These are phyloP conservation scores for Buathra laborator DNA, from an alignment of 2,888 invertebrate species.

Conservation along the genomic window DNA sequence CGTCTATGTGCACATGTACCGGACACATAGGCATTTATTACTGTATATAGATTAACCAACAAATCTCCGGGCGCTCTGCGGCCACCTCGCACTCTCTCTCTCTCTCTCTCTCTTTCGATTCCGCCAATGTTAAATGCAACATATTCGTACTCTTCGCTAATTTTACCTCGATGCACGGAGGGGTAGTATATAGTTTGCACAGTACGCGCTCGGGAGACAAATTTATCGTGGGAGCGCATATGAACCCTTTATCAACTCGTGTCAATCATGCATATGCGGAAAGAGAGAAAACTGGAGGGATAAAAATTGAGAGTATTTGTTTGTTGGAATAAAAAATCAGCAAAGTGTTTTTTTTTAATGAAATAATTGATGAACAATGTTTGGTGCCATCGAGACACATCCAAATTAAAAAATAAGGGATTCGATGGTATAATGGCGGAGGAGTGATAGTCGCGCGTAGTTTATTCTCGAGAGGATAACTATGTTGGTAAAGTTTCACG, in stretches of 20 bases:
- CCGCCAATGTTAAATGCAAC: conserved; percentile 82
- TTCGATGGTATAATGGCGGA: background rate
- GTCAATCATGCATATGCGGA: conserved; percentile 77
- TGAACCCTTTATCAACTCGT: conserved; percentile 79
- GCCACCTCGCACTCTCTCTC: conserved; percentile 72
- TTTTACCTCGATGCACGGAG: conserved; percentile 1
- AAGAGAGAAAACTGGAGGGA: conserved; percentile 6
- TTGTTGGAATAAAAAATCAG: conserved; percentile 9
- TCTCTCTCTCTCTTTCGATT: conserved; percentile 75
- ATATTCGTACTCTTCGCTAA: conserved; percentile 67
- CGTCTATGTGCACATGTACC: background rate
- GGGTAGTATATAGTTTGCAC: conserved; percentile 20
- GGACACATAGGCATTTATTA: conserved; percentile 12
- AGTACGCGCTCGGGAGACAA: conserved; percentile 47
- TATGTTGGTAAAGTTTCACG: conserved; percentile 36
- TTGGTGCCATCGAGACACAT: background rate
- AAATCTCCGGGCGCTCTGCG: conserved; percentile 25
- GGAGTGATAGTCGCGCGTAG: background rate
- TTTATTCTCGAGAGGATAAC: conserved; percentile 17
- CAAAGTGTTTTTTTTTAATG: background rate
- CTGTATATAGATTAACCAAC: background rate
- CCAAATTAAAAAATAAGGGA: background rate
- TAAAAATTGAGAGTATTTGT: conserved; percentile 30
- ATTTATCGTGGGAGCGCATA: conserved; percentile 77
- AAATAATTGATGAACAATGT: background rate